phyloP scores from a whole-genome alignment of 2,797 vertebrate genomes.

The Silurus aristotelis region DNA sequence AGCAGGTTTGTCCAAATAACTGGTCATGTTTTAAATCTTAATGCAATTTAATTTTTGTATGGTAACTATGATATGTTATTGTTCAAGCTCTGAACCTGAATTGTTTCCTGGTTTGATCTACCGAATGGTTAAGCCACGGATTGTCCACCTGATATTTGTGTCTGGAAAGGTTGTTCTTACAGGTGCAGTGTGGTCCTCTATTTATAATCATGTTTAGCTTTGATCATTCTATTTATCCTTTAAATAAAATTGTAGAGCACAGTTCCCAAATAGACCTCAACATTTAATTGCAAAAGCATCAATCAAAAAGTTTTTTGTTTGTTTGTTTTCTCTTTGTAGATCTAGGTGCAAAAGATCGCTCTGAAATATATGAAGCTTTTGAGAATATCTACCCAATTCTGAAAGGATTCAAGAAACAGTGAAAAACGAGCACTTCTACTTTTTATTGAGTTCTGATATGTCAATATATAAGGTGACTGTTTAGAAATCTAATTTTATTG shows the following conservation, averaged over 20 bases:
- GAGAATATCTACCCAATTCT: constrained; percentile 98
- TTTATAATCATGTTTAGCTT: background rate
- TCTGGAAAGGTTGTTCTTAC: constrained; percentile 98
- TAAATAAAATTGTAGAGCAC: background rate
- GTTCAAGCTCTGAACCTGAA: constrained; percentile 90
- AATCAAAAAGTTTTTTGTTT: background rate
- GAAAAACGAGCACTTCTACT: constrained; percentile 36
- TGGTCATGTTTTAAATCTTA: background rate
- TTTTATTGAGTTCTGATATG: background rate
- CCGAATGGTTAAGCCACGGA: constrained; percentile 95
- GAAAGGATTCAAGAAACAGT: constrained; percentile 88
- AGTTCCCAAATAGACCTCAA: background rate
- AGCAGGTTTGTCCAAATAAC: constrained; percentile 78
- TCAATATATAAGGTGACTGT: background rate
- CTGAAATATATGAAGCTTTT: constrained; percentile 94
- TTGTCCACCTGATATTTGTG: constrained; percentile 94
- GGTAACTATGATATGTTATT: constrained; percentile 14
- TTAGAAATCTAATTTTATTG: background rate
- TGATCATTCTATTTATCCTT: background rate
- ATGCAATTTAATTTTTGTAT: background rate
- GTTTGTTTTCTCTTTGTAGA: constrained; percentile 36
- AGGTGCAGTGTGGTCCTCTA: constrained; percentile 71
- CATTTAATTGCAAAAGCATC: background rate
- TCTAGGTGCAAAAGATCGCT: constrained; percentile 93
- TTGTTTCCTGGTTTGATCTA: constrained; percentile 96